These are phyloP conservation scores for Tenthredo amoena DNA, from an alignment of 2,888 invertebrate genomes.

Conservation along the genomic window DNA sequence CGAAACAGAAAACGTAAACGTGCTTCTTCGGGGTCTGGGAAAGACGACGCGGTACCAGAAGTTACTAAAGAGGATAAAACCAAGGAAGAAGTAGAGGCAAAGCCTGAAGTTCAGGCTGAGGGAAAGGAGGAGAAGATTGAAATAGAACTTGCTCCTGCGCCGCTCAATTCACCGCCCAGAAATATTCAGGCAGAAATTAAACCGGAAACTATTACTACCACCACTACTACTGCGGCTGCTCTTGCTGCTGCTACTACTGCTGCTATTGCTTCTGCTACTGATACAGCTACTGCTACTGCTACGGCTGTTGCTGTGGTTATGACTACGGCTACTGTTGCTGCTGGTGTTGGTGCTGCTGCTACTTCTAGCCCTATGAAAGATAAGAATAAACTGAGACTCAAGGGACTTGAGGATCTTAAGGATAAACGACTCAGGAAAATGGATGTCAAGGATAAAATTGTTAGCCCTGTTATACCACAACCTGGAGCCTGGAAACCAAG, in stretches of 20 bases:
- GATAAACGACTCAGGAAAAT: slow-evolving; percentile 81
- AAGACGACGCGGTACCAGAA: slow-evolving; percentile 79
- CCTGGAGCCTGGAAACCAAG: slow-evolving; percentile 89
- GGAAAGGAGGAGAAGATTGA: slow-evolving; percentile 41
- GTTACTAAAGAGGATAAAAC: slow-evolving; percentile 74
- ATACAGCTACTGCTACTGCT: not conserved
- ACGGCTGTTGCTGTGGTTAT: not conserved
- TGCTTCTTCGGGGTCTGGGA: slow-evolving; percentile 78
- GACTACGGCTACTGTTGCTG: not conserved
- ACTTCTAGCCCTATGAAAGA: slow-evolving; percentile 66
- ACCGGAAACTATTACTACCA: slow-evolving; percentile 51
- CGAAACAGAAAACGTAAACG: slow-evolving; percentile 84
- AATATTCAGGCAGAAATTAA: slow-evolving; percentile 62
- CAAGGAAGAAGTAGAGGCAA: slow-evolving; percentile 54
- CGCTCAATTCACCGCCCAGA: slow-evolving; percentile 57
- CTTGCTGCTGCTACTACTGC: not conserved
- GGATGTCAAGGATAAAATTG: slow-evolving; percentile 92
- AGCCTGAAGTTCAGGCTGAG: slow-evolving; percentile 51
- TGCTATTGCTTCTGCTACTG: not conserved
- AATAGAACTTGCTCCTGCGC: slow-evolving; percentile 51
- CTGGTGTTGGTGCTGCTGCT: not conserved
- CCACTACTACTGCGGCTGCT: not conserved
- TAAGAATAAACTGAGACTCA: slow-evolving; percentile 70
- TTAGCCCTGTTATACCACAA: slow-evolving; percentile 94
- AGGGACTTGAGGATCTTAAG: slow-evolving; percentile 73